Conservation (phyloP, 2,113 vertebrate genomes). For the Cochlearius cochlearius region DNA sequence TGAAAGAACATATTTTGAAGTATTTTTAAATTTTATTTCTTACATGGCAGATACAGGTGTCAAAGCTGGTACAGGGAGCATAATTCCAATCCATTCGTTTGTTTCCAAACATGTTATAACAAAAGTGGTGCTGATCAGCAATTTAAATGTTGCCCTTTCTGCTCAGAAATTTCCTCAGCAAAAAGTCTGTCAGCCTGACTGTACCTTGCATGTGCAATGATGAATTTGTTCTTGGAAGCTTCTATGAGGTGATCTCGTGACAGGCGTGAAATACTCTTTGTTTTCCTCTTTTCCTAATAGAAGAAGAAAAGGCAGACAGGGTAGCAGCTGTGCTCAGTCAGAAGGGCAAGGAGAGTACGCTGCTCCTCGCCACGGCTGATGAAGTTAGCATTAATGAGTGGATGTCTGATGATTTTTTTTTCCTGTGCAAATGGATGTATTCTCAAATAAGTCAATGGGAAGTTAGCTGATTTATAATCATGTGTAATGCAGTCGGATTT, state of each 20-base stretch:
- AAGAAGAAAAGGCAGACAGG: neutral
- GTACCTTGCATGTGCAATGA: neutral
- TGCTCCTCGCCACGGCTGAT: neutral
- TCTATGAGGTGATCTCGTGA: neutral
- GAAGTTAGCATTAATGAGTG: neutral
- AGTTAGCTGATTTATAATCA: neutral
- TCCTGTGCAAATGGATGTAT: neutral
- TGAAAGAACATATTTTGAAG: neutral
- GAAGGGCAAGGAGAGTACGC: neutral
- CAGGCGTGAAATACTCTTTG: neutral
- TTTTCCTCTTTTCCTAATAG: neutral
- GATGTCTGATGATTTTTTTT: neutral
- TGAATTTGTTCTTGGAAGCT: neutral
- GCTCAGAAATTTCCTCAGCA: constrained; percentile 2
- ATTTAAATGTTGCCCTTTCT: constrained; percentile 35
- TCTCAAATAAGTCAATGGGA: neutral
- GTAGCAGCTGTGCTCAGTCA: neutral
- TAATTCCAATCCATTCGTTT: constrained; percentile 2
- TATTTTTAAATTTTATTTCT: neutral
- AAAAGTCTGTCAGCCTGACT: constrained; percentile 3
- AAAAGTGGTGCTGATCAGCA: constrained; percentile 48
- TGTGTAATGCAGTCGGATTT: neutral
- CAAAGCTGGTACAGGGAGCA: neutral
- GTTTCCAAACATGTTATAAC: constrained; percentile 68
- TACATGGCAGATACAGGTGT: neutral